These are phyloP conservation scores for Tylochromis polylepis DNA, from an alignment of 2,113 vertebrate genomes.

Conservation along the genomic window DNA sequence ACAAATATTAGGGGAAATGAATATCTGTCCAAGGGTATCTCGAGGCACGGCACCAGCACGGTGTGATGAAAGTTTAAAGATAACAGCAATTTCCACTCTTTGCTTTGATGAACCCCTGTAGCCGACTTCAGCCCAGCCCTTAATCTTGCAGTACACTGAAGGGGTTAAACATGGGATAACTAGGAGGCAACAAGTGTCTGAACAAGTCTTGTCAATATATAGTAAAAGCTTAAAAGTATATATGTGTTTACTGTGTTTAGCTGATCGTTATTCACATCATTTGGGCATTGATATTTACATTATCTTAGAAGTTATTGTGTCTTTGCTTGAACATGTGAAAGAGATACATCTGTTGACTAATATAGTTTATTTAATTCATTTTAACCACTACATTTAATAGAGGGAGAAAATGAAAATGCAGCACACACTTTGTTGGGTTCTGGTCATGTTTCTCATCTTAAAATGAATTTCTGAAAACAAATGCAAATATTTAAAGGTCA, in stretches of 20 bases:
- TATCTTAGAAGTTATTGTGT: not conserved
- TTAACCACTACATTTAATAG: not conserved
- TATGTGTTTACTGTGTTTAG: not conserved
- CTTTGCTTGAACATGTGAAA: not conserved
- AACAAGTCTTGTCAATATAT: not conserved
- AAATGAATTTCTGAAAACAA: not conserved
- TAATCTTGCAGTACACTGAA: slow-evolving; percentile 8
- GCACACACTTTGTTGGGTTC: not conserved
- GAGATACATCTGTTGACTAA: not conserved
- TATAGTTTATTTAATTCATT: not conserved
- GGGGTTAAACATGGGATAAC: slow-evolving; percentile 1
- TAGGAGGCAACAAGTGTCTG: slow-evolving; percentile 45
- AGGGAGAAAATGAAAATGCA: not conserved
- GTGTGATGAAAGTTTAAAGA: slow-evolving; percentile 63
- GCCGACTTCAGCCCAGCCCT: slow-evolving; percentile 26
- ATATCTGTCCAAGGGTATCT: slow-evolving; percentile 53
- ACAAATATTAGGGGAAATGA: slow-evolving; percentile 34
- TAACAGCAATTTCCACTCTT: slow-evolving; percentile 58
- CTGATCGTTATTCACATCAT: not conserved
- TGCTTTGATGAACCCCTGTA: slow-evolving; percentile 54
- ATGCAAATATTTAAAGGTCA: not conserved
- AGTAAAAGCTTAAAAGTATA: not conserved
- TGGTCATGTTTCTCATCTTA: not conserved
- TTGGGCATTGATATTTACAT: not conserved
- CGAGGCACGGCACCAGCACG: slow-evolving; percentile 12